Conservation (phyloP, 2,797 vertebrate genomes). For the Phalanger gymnotis region DNA sequence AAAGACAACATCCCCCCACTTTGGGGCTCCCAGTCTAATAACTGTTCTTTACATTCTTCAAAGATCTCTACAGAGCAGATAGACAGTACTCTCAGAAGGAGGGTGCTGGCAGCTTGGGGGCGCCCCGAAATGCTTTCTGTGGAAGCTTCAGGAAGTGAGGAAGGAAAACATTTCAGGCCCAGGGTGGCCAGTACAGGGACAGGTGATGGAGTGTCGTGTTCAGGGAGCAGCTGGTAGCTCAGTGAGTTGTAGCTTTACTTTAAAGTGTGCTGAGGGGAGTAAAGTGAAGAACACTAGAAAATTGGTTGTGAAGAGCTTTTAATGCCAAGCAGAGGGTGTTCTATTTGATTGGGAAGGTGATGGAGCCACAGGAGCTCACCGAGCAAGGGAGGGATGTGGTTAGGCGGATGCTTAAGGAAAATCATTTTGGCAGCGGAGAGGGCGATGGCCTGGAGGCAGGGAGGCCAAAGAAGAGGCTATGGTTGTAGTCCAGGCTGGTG, state of each 20-base stretch:
- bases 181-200: no score
- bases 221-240: no score
- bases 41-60: background rate
- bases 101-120: background rate
- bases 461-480: background rate
- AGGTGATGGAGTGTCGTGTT: no score
- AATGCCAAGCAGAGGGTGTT: background rate
- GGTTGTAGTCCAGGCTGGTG: background rate
- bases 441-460: background rate
- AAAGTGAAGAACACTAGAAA: background rate
- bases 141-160: background rate
- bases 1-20: background rate
- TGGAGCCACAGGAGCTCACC: background rate
- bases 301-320: background rate
- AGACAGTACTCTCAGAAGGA: background rate
- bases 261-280: background rate
- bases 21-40: background rate
- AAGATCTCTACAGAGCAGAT: background rate
- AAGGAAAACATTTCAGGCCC: background rate
- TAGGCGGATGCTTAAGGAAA: background rate
- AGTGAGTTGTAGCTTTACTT: no score
- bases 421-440: no score
- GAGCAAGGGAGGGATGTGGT: background rate
- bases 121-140: background rate
- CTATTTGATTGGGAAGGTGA: background rate